phyloP scores from a whole-genome alignment of 1,140 invertebrate genomes.

The Lepidurus apus region DNA sequence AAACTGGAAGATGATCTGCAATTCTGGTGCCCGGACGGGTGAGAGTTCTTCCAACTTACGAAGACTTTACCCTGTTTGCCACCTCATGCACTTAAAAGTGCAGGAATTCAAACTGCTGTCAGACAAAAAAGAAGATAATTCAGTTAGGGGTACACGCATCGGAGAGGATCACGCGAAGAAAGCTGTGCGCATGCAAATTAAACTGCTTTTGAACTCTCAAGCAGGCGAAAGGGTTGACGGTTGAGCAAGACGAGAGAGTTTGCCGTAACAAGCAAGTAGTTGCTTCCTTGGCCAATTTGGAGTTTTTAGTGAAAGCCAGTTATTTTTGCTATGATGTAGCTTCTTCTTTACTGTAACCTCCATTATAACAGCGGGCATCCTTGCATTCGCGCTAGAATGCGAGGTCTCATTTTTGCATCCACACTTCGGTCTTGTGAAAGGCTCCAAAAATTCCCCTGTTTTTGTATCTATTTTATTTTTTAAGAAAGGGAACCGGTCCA shows the following conservation, averaged over 20 bases:
- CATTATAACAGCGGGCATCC: background rate
- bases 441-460: background rate
- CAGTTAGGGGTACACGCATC: background rate
- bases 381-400: background rate
- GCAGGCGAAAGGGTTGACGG: conserved; percentile 8
- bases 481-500: background rate
- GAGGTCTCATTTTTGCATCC: background rate
- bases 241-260: conserved; percentile 6
- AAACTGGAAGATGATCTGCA: too few relatives aligned
- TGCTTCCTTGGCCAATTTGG: background rate
- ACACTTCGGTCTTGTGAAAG: background rate
- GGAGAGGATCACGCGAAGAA: background rate
- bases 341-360: background rate
- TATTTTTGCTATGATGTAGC: background rate
- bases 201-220: background rate
- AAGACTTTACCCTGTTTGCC: too few relatives aligned
- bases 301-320: background rate
- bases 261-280: background rate
- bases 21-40: too few relatives aligned
- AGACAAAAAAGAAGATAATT: background rate
- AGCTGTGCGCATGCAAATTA: background rate
- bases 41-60: too few relatives aligned
- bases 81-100: too few relatives aligned
- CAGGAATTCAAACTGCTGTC: too few relatives aligned
- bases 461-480: background rate